Evolutionary conservation across 2,888 invertebrate species (phyloP).

Genomic region (Calameuta idolon): DNA sequence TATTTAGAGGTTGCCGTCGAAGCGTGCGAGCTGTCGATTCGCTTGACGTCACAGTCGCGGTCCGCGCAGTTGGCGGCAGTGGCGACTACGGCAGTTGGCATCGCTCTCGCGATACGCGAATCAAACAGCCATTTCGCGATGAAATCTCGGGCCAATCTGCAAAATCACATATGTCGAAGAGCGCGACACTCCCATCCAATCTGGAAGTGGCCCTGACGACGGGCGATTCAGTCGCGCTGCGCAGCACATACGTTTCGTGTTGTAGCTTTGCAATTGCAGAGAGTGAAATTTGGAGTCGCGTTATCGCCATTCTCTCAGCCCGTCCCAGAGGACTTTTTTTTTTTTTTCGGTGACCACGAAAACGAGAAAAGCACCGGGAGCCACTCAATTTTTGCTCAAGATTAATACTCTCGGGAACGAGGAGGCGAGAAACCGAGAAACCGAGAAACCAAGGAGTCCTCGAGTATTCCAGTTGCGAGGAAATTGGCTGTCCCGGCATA

Average conservation of each 20-base stretch:
- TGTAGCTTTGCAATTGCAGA: too few species aligned
- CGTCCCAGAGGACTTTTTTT: too few species aligned
- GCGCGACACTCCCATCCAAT: slow-evolving; percentile 45
- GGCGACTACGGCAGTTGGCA: background rate
- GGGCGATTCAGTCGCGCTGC: too few species aligned
- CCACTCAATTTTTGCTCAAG: too few species aligned
- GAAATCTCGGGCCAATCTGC: slow-evolving; percentile 48
- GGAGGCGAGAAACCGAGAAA: too few species aligned
- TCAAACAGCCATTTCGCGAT: slow-evolving; percentile 53
- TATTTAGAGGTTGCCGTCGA: background rate
- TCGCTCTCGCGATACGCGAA: slow-evolving; percentile 21
- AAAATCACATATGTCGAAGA: slow-evolving; percentile 53
- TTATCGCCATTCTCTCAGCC: too few species aligned
- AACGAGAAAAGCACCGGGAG: too few species aligned
- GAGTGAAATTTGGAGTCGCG: too few species aligned
- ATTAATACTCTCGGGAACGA: too few species aligned
- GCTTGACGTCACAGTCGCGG: slow-evolving; percentile 3
- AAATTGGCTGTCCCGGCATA: slow-evolving; percentile 63
- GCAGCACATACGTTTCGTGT: too few species aligned
- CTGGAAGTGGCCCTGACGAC: slow-evolving; percentile 39
- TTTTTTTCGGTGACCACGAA: too few species aligned
- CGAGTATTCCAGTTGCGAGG: slow-evolving; percentile 30
- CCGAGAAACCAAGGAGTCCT: background rate
- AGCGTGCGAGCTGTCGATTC: background rate
- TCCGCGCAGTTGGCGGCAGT: slow-evolving; percentile 4